Conservation (phyloP, 1,140 invertebrate genomes). For the Sesamia nonagrioides region DNA sequence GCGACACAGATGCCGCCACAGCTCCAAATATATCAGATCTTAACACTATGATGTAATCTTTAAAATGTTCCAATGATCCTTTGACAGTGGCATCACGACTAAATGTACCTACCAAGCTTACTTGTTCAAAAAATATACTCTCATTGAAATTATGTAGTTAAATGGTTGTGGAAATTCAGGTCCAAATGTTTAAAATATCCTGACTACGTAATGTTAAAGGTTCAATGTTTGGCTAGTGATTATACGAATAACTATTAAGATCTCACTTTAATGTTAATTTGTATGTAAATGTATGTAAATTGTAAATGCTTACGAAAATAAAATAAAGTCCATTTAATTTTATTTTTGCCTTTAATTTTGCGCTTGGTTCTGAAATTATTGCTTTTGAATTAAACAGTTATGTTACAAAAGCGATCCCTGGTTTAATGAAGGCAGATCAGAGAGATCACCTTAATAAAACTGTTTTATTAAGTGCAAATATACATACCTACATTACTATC, state of each 20-base stretch:
- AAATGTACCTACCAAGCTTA: background rate
- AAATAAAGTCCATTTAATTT: slow-evolving; percentile 46
- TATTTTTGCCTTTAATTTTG: background rate
- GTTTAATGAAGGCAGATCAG: too few species aligned
- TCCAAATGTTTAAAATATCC: slow-evolving; percentile 37
- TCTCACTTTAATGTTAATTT: slow-evolving; percentile 44
- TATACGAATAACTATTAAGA: slow-evolving; percentile 37
- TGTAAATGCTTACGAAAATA: slow-evolving; percentile 36
- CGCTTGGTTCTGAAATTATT: background rate
- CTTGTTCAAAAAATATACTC: slow-evolving; percentile 5
- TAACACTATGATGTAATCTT: too few species aligned
- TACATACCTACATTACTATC: too few species aligned
- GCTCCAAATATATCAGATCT: too few species aligned
- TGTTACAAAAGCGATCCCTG: too few species aligned
- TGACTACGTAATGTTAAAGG: slow-evolving; percentile 33
- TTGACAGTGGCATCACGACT: background rate
- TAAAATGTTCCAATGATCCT: too few species aligned
- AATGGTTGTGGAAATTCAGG: slow-evolving; percentile 49
- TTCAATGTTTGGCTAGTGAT: slow-evolving; percentile 47
- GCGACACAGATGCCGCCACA: too few species aligned
- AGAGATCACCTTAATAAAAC: too few species aligned
- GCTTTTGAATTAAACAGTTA: too few species aligned
- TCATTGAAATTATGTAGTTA: slow-evolving; percentile 14
- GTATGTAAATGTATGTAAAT: slow-evolving; percentile 35
- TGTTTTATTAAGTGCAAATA: too few species aligned